Base-by-base conservation (phyloP, 2,113 vertebrate species). In the Dicentrarchus labrax region DNA sequence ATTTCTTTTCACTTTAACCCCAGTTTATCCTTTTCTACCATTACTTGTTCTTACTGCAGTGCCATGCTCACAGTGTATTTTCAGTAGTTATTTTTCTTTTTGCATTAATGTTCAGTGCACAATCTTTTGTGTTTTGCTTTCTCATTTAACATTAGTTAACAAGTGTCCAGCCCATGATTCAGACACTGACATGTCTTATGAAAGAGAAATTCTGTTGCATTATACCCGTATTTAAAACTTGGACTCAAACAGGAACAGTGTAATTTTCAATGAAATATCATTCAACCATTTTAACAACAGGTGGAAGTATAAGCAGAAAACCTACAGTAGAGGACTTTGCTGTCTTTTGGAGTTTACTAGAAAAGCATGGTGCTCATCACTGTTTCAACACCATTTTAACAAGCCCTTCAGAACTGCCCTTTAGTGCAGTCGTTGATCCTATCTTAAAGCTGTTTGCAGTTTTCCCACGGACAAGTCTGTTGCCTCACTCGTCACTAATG, bases 381-480 rank as follows among this genome's bases (percentile, higher is more conserved):
- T 38, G 16, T 72, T 39, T 45, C 9, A 66, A 15, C 67, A 47
- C 8, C 3, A 22, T 48, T 53, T 64, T n/a, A 24, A 72, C 2
- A 45, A 54, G 17, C 43, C 8, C 21, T 69, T 74, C 24, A 60
- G 36, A 15, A 6, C 30, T 41, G 38, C 48, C 7, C 3, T 67
- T 38, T 61, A 6, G n/a, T 76, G 41, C n/a, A 3, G 5, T 72
- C 8, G 24, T 13, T 61, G 43, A 53, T 78, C 60, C n/a, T 30
- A 0, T 80, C 62, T 24, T 4, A 30, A 54, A 62, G 13, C 38
- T 64, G 48, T 38, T 17, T 41, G 43, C 67, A 19, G 17, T 70
- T 77, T 65, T 75, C 59, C 74, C 68, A 70, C 67, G 78, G 21
- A 83, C 53, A 0, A 19, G 22, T 66, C 15, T 11, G 39, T 47